Evolutionary conservation across 1,140 invertebrate genomes (phyloP), one percentile per base, ranked within the genome.

Genomic region (Frieseomelitta varia): DNA sequence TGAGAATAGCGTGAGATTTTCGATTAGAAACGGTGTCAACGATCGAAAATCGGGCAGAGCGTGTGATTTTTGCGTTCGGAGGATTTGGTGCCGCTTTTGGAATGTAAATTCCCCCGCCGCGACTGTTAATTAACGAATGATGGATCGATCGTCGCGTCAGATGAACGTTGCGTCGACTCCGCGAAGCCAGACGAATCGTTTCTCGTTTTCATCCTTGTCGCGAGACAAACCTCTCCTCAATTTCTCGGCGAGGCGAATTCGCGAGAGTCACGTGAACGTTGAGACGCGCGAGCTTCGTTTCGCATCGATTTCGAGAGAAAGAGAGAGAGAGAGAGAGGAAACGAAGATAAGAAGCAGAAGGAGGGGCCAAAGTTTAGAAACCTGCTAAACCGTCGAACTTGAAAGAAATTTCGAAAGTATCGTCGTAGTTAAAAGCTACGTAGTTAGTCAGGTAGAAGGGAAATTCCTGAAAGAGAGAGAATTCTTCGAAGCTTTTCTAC

Each of bases 81-180:
- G 8, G 47, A 47, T 8, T 47, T 47, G 39, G 68, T n/a, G 15
- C 14, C 39, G 39, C 34, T 30, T 27, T 47, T 47, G 39, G 39
- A 47, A 47, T 6, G 11, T 30, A n/a, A 19, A 58, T 51, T 39
- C 19, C 21, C 27, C 34, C 61, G 39, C 51, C 56, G 58, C 27
- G 4, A 76, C n/a, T 27, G 39, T 27, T 78, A 78, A 83, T 83
- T 71, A 72, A 67, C 73, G 24, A 34, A 21, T 39, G 55, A 83
- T 30, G 53, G 65, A 51, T 56, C 21, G 21, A 71, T 71, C 53
- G 67, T 61, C 12, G 34, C 63, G 75, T 53, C 3, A 34, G 58
- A 61, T 19, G 27, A 55, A 65, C 39, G 51, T 55, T 69, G 56
- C 39, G 51, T 55, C 79, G 56, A 81, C 39, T 47, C 39, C 39